phyloP scores from a whole-genome alignment of 2,113 vertebrate genomes.

The Sprattus sprattus region DNA sequence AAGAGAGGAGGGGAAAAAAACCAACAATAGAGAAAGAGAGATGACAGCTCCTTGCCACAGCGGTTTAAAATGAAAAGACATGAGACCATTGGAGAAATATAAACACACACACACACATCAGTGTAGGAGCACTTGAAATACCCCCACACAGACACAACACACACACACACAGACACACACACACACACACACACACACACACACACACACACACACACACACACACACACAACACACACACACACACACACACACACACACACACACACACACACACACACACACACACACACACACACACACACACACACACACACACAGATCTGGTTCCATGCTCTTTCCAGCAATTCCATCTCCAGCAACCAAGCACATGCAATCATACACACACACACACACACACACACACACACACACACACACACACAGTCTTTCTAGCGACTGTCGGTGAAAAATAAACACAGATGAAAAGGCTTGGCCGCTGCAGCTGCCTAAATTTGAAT shows the following conservation, averaged over 20 bases:
- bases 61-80: conserved; percentile 39
- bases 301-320: background rate
- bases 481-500: conserved; percentile 25
- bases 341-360: conserved; percentile 28
- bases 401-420: background rate
- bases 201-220: background rate
- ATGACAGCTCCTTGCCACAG: conserved; percentile 35
- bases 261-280: too few species aligned
- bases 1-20: background rate
- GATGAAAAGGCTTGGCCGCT: conserved; percentile 38
- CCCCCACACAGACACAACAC: background rate
- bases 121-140: background rate
- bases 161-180: too few species aligned
- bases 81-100: conserved; percentile 26
- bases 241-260: too few species aligned
- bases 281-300: background rate
- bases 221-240: background rate
- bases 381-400: background rate
- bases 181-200: too few species aligned
- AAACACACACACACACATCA: conserved; percentile 12
- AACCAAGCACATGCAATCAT: background rate
- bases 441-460: conserved; percentile 37
- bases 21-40: background rate
- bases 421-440: background rate
- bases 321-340: conserved; percentile 10